Evolutionary conservation across 2,888 invertebrate species (phyloP), one percentile per base, ranked within the genome.

Genomic region (Abscondita cerata): DNA sequence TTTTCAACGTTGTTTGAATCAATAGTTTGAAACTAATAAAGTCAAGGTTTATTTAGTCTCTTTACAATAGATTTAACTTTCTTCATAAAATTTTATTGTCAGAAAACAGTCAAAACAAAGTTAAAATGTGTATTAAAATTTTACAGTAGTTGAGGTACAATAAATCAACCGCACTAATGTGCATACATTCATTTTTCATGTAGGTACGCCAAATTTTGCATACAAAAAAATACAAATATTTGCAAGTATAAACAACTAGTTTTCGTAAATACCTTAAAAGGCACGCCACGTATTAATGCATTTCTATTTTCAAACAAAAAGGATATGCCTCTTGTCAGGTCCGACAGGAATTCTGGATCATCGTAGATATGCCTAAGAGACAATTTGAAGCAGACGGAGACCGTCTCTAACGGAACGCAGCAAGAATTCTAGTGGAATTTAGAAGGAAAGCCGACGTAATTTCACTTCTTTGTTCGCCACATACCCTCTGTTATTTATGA

Each of bases 271-370:
- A 33, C 50, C 47, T 52, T 55, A 18, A 50, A 55, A 58, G 44
- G 57, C 52, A 36, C 52, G 62, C 53, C 63, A 60, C 63, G 55
- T 54, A 58, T 62, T 50, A 60, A 51, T 59, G 59, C 60, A 60
- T 61, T 65, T 65, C 62, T 53, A 65, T 62, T 62, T 60, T 57
- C 59, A 53, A 41, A 56, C 59, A 46, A 52, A n/a, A n/a, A 61
- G 55, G 62, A 56, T 66, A 63, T 66, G 60, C 60, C 62, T 54
- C 50, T 59, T 52, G 64, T 64, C 56, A 57, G 55, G 59, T 57
- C 64, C 51, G 50, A 52, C 58, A 53, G 68, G 71, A 73, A 73
- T 72, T 73, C 69, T 68, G 68, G 70, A 72, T 70, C 59, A 50
- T 56, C 57, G 46, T 50, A 56, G 70, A 70, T 69, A 62, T 69